A percentile compares a stretch with the other conserved stretches of the same genome.
phyloP scores from a whole-genome alignment of 1,140 invertebrate genomes.

The Ostrea edulis region DNA sequence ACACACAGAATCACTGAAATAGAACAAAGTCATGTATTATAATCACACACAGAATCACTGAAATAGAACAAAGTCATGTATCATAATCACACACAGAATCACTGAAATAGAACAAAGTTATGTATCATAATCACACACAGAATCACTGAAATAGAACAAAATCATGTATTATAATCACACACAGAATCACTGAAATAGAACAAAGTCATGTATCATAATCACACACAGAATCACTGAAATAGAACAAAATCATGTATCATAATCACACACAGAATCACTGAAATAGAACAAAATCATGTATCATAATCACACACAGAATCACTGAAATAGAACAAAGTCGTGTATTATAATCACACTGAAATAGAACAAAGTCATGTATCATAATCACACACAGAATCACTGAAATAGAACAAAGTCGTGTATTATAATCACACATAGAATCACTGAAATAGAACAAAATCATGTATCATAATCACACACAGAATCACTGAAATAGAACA shows the following conservation, averaged over 20 bases:
- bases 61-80: too few species aligned
- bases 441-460: constrained; percentile 74
- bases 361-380: too few species aligned
- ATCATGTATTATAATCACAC: constrained; percentile 75
- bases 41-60: constrained; percentile 77
- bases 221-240: constrained; percentile 78
- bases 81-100: constrained; percentile 76
- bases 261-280: constrained; percentile 77
- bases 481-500: constrained; percentile 75
- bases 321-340: constrained; percentile 75
- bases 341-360: constrained; percentile 77
- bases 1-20: constrained; percentile 78
- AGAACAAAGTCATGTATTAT: too few species aligned
- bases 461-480: constrained; percentile 76
- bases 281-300: too few species aligned
- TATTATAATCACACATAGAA: constrained; percentile 76
- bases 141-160: constrained; percentile 74
- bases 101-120: constrained; percentile 75
- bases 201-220: too few species aligned
- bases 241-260: too few species aligned
- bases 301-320: constrained; percentile 76
- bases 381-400: constrained; percentile 77
- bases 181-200: constrained; percentile 75
- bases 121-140: constrained; percentile 76
- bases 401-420: constrained; percentile 71